Evolutionary conservation across 1,140 invertebrate species (phyloP).

Genomic region (Adelges cooleyi): DNA sequence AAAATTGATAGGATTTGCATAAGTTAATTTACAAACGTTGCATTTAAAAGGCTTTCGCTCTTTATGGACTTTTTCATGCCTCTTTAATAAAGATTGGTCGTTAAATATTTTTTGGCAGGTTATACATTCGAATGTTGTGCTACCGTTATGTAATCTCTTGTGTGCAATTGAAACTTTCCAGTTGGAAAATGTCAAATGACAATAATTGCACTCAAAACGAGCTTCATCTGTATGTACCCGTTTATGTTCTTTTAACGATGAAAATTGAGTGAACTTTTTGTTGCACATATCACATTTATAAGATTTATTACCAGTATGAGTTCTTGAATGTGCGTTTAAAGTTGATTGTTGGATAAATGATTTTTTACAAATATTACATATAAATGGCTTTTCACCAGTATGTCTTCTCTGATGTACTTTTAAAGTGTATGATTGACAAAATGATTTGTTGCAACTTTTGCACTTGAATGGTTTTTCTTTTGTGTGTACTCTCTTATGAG

Average conservation of each 20-base stretch:
- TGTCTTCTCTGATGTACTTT: neutral
- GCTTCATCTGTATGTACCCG: neutral
- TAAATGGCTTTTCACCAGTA: neutral
- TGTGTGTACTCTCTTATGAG: neutral
- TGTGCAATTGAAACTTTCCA: neutral
- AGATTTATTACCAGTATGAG: neutral
- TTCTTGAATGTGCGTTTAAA: neutral
- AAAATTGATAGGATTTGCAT: neutral
- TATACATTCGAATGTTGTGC: neutral
- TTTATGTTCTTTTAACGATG: neutral
- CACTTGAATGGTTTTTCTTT: neutral
- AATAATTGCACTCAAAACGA: neutral
- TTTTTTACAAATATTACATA: neutral
- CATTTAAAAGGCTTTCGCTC: neutral
- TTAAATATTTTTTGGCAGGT: neutral
- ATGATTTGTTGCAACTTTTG: neutral
- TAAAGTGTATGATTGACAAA: neutral
- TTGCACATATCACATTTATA: neutral
- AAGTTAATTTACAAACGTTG: neutral
- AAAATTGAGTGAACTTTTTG: neutral
- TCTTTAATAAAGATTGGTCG: neutral
- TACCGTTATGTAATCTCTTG: neutral
- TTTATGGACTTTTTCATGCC: neutral
- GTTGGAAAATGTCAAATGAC: slow-evolving; percentile 1
- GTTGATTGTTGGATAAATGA: neutral